phyloP scores from a whole-genome alignment of 2,888 invertebrate species.

The Dynastes hyllus region DNA sequence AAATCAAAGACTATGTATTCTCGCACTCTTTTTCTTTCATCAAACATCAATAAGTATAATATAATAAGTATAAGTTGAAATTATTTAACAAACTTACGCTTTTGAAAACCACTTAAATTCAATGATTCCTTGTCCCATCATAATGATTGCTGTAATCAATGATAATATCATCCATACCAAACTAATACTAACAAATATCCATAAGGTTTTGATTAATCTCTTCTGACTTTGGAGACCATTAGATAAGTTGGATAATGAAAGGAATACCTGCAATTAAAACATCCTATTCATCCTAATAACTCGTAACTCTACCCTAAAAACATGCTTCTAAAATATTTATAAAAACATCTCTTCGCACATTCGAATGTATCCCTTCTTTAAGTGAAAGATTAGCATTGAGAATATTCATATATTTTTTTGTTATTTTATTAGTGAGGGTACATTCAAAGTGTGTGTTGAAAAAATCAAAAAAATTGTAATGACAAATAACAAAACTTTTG shows the following conservation, averaged over 20 bases:
- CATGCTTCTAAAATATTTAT: neutral
- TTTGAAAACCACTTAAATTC: constrained; percentile 79
- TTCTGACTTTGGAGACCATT: constrained; percentile 80
- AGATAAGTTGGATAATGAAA: constrained; percentile 81
- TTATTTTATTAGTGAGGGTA: too few relatives aligned
- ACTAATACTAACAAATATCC: constrained; percentile 82
- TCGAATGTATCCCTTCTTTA: neutral
- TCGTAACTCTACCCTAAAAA: neutral
- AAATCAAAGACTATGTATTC: too few relatives aligned
- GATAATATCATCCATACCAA: constrained; percentile 82
- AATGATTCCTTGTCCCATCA: constrained; percentile 78
- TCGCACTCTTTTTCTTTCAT: too few relatives aligned
- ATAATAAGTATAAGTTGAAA: too few relatives aligned
- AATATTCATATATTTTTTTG: neutral
- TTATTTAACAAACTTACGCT: constrained; percentile 69
- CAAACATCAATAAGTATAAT: too few relatives aligned
- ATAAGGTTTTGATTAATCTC: constrained; percentile 80
- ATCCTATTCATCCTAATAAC: neutral
- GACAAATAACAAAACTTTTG: too few relatives aligned
- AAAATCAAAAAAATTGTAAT: too few relatives aligned
- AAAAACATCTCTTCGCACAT: neutral
- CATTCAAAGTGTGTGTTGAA: too few relatives aligned
- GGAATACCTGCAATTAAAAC: constrained; percentile 75
- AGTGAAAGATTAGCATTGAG: neutral
- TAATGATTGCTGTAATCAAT: constrained; percentile 77